A percentile compares a stretch with the other conserved stretches of the same genome.
Conservation (phyloP, 2,888 invertebrate species). For the Spodoptera littoralis region DNA sequence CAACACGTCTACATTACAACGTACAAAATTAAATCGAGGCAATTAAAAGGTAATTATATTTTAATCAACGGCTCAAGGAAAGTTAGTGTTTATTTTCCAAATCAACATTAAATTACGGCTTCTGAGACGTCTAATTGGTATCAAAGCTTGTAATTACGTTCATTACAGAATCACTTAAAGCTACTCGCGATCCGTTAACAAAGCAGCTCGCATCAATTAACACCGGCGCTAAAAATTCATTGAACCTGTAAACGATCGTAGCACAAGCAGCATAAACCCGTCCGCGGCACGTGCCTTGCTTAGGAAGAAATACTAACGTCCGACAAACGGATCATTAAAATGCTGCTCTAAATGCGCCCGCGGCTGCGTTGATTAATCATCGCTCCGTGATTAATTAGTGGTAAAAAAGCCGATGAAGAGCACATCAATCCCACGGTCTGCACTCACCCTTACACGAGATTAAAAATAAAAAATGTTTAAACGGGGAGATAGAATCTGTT, state of each 20-base stretch:
- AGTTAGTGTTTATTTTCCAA: constrained; percentile 25
- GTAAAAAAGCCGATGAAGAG: constrained; percentile 72
- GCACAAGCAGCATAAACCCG: constrained; percentile 71
- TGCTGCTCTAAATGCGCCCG: constrained; percentile 76
- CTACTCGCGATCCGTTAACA: constrained; percentile 48
- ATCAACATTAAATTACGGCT: constrained; percentile 17
- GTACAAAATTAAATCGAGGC: constrained; percentile 8
- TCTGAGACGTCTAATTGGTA: constrained; percentile 25
- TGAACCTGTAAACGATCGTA: constrained; percentile 69
- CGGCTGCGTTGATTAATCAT: constrained; percentile 83
- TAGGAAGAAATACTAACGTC: constrained; percentile 74
- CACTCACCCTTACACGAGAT: constrained; percentile 63
- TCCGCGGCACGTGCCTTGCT: constrained; percentile 71
- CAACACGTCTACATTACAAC: constrained; percentile 12
- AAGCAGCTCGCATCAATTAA: constrained; percentile 54
- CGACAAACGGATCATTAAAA: constrained; percentile 83
- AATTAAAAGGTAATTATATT: constrained; percentile 11
- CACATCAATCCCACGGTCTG: constrained; percentile 67
- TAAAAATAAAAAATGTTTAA: constrained; percentile 62
- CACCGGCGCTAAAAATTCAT: constrained; percentile 66
- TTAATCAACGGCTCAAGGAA: constrained; percentile 1
- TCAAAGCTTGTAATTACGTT: constrained; percentile 36
- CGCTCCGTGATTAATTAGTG: constrained; percentile 81
- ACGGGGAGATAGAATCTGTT: constrained; percentile 59
- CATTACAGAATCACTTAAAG: constrained; percentile 45